Percentiles rank a stretch among this genome's conserved stretches.
phyloP scores from a whole-genome alignment of 2,113 vertebrate species.

The Laticauda laticaudata region DNA sequence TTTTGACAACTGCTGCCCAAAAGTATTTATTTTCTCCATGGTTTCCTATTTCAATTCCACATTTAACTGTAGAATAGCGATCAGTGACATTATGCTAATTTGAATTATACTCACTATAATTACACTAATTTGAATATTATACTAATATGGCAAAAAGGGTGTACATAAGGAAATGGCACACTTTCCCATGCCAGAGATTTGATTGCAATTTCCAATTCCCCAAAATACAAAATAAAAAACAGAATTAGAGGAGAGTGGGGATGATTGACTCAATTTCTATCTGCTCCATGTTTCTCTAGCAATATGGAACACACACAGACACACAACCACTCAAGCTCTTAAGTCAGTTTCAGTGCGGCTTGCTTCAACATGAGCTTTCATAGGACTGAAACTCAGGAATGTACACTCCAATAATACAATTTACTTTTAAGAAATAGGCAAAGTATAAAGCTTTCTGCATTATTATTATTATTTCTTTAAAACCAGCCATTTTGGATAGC shows the following conservation, averaged over 20 bases:
- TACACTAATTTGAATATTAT: constrained; percentile 14
- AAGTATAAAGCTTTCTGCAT: not conserved
- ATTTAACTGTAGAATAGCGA: not conserved
- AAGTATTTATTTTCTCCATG: not conserved
- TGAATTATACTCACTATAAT: not conserved
- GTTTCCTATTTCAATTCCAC: constrained; percentile 3
- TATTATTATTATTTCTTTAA: not conserved
- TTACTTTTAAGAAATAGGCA: not conserved
- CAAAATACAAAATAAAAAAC: constrained; percentile 49
- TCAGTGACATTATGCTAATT: not conserved
- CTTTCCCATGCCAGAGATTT: constrained; percentile 13
- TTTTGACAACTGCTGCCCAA: constrained; percentile 19
- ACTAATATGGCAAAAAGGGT: constrained; percentile 18
- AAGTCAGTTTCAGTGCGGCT: not conserved
- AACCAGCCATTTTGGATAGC: not conserved
- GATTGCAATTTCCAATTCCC: constrained; percentile 42
- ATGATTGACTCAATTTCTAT: constrained; percentile 35
- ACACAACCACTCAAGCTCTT: not conserved
- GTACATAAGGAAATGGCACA: not conserved
- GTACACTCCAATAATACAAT: not conserved
- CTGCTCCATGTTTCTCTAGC: constrained; percentile 53
- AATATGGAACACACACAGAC: constrained; percentile 14
- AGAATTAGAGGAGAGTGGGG: not conserved
- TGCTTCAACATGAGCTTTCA: not conserved
- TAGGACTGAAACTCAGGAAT: not conserved